Percentiles rank a stretch among this genome's conserved stretches.
Evolutionary conservation across 1,140 invertebrate species (phyloP).

Genomic region (Drosophila erecta): DNA sequence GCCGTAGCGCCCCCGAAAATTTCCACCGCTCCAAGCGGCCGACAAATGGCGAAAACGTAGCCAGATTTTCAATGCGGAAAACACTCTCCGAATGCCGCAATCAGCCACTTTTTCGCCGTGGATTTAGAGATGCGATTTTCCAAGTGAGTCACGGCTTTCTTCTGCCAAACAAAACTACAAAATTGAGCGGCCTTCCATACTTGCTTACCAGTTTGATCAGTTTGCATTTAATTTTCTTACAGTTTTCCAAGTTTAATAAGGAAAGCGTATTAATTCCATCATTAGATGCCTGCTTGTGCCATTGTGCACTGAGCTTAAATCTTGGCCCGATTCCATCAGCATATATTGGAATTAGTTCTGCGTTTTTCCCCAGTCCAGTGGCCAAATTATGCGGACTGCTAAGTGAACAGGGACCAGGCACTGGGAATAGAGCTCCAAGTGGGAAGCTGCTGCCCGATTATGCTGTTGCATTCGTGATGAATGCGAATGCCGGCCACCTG

Average conservation of each 20-base stretch:
- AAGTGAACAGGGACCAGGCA: slow-evolving; percentile 71
- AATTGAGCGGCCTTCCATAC: no score
- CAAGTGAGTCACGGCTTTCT: not conserved
- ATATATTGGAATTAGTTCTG: slow-evolving; percentile 6
- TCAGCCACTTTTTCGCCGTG: slow-evolving; percentile 11
- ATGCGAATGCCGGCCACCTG: slow-evolving; percentile 50
- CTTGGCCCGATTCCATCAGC: not conserved
- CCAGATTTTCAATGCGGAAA: slow-evolving; percentile 54
- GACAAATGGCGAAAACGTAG: slow-evolving; percentile 71
- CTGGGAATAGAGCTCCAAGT: slow-evolving; percentile 55
- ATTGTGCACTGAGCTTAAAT: not conserved
- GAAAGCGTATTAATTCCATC: no score
- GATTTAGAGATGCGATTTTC: slow-evolving; percentile 4
- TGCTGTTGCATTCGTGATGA: slow-evolving; percentile 62
- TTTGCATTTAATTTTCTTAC: no score
- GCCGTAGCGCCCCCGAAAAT: slow-evolving; percentile 55
- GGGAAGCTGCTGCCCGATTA: slow-evolving; percentile 2
- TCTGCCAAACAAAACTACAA: no score
- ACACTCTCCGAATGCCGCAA: slow-evolving; percentile 6
- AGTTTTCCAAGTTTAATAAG: no score
- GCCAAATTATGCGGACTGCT: slow-evolving; percentile 52
- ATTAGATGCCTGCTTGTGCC: no score
- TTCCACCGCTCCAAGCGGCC: slow-evolving; percentile 16
- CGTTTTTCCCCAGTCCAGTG: not conserved
- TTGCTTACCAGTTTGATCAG: no score